Evolutionary conservation across 2,113 vertebrate species (phyloP), one percentile per base, ranked within the genome.

Genomic region (Peromyscus maniculatus): DNA sequence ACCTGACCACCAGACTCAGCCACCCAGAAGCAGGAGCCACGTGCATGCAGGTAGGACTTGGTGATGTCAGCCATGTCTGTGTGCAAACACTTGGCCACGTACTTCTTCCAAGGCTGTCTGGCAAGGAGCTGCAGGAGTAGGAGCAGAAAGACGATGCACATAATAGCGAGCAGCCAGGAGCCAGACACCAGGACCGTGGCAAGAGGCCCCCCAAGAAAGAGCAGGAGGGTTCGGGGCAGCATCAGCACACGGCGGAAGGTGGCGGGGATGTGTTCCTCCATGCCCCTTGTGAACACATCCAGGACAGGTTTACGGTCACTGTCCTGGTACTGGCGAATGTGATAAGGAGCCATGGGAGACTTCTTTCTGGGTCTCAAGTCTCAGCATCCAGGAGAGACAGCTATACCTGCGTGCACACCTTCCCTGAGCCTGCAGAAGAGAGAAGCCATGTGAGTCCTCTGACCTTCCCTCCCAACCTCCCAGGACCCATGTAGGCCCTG

Each of bases 51-150:
- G 55, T 83, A 83, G 13, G 80, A 83, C 80, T 83, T 83, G 55
- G 55, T 62, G 36, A 83, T 83, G 57, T 83, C 80, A 83, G 12
- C 80, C 80, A 83, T 62, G 80, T 83, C 80, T 83, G 80, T 83
- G 12, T 26, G 80, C 80, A 83, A 39, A 83, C 55, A 62, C 3
- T 26, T 39, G 55, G 55, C 55, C 55, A 83, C 80, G 62, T 62
- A 83, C 12, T 39, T 5, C 36, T 83, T 83, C 80, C 80, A 83
- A 1, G 80, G 55, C 55, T 39, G 36, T 39, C 80, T 15, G 21
- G 36, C 80, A 62, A 83, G 80, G 36, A 83, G 3, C 36, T 22
- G 3, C 57, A 83, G 6, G 36, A 83, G 12, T 13, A 82, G 22
- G 22, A 83, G 36, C 57, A 62, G 22, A 28, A 28, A 39, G 36